A percentile compares a stretch with the other conserved stretches of the same genome.
Conservation (phyloP, 2,797 vertebrate species). For the Benthosema pterotum region DNA sequence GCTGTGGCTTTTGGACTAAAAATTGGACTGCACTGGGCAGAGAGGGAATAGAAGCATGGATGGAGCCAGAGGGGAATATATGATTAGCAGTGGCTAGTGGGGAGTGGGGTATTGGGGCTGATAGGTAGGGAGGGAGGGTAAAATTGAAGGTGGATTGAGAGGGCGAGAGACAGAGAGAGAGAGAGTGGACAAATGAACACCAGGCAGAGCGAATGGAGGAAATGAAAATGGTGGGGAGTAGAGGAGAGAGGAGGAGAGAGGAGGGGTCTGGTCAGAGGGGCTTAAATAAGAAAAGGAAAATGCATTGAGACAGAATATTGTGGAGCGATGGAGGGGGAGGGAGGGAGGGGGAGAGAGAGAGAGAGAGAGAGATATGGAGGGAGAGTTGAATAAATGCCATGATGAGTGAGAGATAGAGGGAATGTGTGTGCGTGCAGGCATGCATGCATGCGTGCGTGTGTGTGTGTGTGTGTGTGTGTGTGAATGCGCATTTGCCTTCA, state of each 20-base stretch:
- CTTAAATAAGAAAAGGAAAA: slow-evolving; percentile 50
- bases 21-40: too few species aligned
- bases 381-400: slow-evolving; percentile 48
- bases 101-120: slow-evolving; percentile 32
- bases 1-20: too few species aligned
- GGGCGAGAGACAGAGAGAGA: slow-evolving; percentile 14
- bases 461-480: too few species aligned
- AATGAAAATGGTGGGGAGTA: slow-evolving; percentile 4
- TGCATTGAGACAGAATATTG: slow-evolving; percentile 44
- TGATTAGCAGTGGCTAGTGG: slow-evolving; percentile 33
- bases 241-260: slow-evolving; percentile 1
- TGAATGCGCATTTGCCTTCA: too few species aligned
- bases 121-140: slow-evolving; percentile 37
- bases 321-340: slow-evolving; percentile 46
- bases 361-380: slow-evolving; percentile 26
- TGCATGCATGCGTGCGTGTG: background rate
- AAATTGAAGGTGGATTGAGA: slow-evolving; percentile 39
- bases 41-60: background rate
- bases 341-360: slow-evolving; percentile 24
- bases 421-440: background rate
- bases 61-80: too few species aligned
- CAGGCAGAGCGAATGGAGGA: slow-evolving; percentile 29
- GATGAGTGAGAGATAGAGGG: slow-evolving; percentile 48
- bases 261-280: slow-evolving; percentile 1
- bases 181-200: slow-evolving; percentile 21